These are phyloP conservation scores for Notospermus geniculatus DNA, from an alignment of 1,140 invertebrate genomes.

Conservation along the genomic window DNA sequence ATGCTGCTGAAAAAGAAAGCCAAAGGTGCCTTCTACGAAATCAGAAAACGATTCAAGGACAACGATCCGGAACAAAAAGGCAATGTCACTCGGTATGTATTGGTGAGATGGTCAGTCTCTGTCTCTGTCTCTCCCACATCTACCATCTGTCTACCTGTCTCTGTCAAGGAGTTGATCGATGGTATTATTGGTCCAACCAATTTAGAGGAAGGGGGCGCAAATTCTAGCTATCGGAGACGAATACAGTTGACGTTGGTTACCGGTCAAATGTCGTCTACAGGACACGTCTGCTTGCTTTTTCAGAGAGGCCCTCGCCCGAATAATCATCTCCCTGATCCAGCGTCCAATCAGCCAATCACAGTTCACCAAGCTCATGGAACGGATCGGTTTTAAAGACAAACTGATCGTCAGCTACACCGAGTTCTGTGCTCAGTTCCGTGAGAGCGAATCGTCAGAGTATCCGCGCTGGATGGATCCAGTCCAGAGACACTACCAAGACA, in stretches of 20 bases:
- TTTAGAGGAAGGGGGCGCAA: too few species aligned
- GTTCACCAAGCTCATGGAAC: slow-evolving; percentile 42
- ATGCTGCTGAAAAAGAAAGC: slow-evolving; percentile 45
- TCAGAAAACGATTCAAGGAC: slow-evolving; percentile 51
- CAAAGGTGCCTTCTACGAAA: slow-evolving; percentile 45
- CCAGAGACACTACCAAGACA: slow-evolving; percentile 34
- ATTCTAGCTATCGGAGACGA: too few species aligned
- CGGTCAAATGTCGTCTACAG: too few species aligned
- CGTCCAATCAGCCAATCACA: slow-evolving; percentile 32
- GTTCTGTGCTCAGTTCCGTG: slow-evolving; percentile 42
- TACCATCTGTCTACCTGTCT: too few species aligned
- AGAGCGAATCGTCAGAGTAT: slow-evolving; percentile 32
- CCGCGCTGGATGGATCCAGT: slow-evolving; percentile 53
- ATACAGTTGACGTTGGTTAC: too few species aligned
- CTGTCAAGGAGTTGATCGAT: too few species aligned
- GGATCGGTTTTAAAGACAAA: slow-evolving; percentile 43
- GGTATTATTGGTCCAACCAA: too few species aligned
- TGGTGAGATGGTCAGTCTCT: background rate
- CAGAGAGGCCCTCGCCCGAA: slow-evolving; percentile 50
- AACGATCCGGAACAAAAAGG: slow-evolving; percentile 55
- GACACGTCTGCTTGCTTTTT: too few species aligned
- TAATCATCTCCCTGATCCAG: slow-evolving; percentile 40
- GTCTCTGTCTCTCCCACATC: too few species aligned
- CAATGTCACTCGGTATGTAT: slow-evolving; percentile 48
- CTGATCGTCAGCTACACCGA: slow-evolving; percentile 44